Evolutionary conservation across 92 coral and sea anemone genomes (phyloP).

Genomic region (Porites divaricata): DNA sequence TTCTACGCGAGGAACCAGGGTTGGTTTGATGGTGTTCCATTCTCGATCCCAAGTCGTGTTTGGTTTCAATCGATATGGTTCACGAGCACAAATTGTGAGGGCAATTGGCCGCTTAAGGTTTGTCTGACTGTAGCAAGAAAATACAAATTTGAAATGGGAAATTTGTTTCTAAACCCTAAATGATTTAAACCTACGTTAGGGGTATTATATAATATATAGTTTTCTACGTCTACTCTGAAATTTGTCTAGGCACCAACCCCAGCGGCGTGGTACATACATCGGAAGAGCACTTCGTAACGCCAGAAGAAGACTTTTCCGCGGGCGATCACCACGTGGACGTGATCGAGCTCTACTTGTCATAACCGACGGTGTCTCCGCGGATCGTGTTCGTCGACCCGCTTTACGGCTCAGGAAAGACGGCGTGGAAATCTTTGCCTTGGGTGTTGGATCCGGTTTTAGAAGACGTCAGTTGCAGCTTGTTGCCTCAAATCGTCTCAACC

Average conservation of each 20-base stretch:
- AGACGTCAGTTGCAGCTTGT: slow-evolving; percentile 50
- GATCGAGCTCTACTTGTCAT: slow-evolving; percentile 67
- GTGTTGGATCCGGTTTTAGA: slow-evolving; percentile 31
- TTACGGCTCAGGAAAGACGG: slow-evolving; percentile 41
- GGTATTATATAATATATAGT: too few relatives aligned
- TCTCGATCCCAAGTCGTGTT: slow-evolving; percentile 42
- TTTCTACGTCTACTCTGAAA: too few relatives aligned
- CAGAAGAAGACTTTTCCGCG: slow-evolving; percentile 49
- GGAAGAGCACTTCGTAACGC: slow-evolving; percentile 63
- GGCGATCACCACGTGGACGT: slow-evolving; percentile 59
- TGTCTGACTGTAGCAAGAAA: not conserved
- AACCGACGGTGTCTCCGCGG: slow-evolving; percentile 73
- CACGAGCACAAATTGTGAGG: slow-evolving; percentile 33
- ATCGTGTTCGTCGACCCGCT: slow-evolving; percentile 63
- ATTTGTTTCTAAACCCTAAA: not conserved
- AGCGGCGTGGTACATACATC: slow-evolving; percentile 46
- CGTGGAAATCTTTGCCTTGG: slow-evolving; percentile 74
- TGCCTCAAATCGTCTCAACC: slow-evolving; percentile 41
- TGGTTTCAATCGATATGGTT: slow-evolving; percentile 68
- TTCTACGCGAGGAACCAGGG: slow-evolving; percentile 70
- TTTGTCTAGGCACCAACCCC: slow-evolving; percentile 3
- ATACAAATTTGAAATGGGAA: not conserved
- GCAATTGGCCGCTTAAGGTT: slow-evolving; percentile 56
- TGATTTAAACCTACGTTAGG: too few relatives aligned
- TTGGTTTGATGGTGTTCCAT: slow-evolving; percentile 73